Evolutionary conservation across 1,140 invertebrate species (phyloP), one percentile per base, ranked within the genome.

Genomic region (Vanessa tameamea): DNA sequence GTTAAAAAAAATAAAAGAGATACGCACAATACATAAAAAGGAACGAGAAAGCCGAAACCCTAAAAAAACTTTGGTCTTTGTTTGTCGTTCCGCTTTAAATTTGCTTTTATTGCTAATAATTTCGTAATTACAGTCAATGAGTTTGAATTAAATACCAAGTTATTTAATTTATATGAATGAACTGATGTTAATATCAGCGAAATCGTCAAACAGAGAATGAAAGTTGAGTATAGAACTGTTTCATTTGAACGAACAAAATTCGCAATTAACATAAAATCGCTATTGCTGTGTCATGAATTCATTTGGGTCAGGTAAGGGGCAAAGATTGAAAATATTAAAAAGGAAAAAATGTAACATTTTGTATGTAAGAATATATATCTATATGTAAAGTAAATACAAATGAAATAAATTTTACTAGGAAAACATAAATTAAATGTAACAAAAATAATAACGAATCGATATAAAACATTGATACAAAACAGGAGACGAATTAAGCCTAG

Each of bases 151-250:
- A 59, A 59, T 59, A 53, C n/a, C 16, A n/a, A 3, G n/a, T 20
- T 55, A 59, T 14, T 37, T 13, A 26, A 37, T 61, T 16, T 26
- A 37, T 3, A 37, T 61, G 31, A 61, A 15, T 37, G 37, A 61
- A 61, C 7, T 59, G 57, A 26, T 43, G 14, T 31, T 3, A n/a
- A 43, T 11, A 37, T 59, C 57, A 61, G 57, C 26, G 57, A 61
- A 61, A 61, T n/a, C 57, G 57, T 61, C 57, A 61, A 61, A 61
- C 57, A 61, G 57, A 61, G 57, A 61, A 61, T 31, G 23, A 59
- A 55, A 55, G 12, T 57, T 57, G 9, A n/a, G n/a, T 57, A 57
- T 57, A 57, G 11, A 57, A n/a, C 20, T 7, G 53, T 57, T 12
- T 20, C 8, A 57, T n/a, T 37, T 37, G 31, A 61, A 61, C 31